These are phyloP conservation scores for Telmatochromis sp. DNA, from an alignment of 2,113 vertebrate species.

Conservation along the genomic window DNA sequence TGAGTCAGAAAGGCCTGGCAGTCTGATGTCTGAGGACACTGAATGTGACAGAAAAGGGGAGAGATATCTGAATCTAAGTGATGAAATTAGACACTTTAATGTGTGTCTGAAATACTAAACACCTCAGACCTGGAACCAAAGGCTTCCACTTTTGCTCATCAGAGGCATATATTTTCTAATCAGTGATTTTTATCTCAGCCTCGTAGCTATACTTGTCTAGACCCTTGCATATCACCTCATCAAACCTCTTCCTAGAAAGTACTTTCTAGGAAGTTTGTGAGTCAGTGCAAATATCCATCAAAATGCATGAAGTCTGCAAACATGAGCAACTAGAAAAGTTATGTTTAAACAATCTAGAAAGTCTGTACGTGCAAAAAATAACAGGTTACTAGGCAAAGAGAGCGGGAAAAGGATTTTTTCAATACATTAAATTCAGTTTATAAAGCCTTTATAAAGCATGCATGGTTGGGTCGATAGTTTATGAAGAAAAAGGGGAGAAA, in stretches of 20 bases:
- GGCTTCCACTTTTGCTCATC: neutral
- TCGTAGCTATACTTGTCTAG: neutral
- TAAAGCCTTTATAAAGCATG: neutral
- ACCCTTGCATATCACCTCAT: neutral
- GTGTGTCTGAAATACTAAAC: neutral
- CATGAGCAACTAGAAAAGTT: neutral
- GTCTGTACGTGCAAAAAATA: neutral
- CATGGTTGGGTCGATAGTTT: neutral
- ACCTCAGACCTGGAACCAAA: neutral
- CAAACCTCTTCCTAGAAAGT: neutral
- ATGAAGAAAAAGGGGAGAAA: neutral
- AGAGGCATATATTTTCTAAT: neutral
- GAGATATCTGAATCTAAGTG: neutral
- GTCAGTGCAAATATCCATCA: neutral
- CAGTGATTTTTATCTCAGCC: neutral
- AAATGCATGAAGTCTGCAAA: neutral
- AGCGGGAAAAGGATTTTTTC: neutral
- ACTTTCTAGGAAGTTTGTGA: neutral
- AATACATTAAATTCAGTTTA: neutral
- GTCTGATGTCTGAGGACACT: neutral
- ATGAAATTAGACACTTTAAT: neutral
- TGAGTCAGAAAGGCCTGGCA: neutral
- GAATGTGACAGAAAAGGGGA: neutral
- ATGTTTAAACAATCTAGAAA: neutral
- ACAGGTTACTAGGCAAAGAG: neutral